Evolutionary conservation across 2,797 vertebrate genomes (phyloP), one percentile per base, ranked within the genome.

Genomic region (Hybognathus amarus): DNA sequence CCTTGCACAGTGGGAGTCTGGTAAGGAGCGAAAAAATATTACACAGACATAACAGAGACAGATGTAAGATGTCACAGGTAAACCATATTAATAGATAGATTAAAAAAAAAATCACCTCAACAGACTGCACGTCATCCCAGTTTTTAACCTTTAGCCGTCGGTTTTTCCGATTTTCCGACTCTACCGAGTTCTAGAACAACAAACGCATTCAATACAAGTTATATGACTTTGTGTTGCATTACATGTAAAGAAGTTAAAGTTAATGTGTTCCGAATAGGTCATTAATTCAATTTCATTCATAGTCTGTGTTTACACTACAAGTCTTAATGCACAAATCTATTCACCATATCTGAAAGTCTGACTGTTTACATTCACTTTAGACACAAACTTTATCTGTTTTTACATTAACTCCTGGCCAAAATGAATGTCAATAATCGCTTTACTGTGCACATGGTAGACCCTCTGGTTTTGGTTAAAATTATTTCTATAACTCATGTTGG

Each of bases 111-210:
- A 12, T 56, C 22, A 89, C 89, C 84, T 88, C 45, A 42, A 73
- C 47, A 69, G 11, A 9, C 88, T 87, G 89, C 12, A 88, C 69
- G 69, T 76, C 83, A 30, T 40, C 75, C 85, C 86, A 90, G 85
- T 82, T 22, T 47, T 83, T 77, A 78, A 70, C 88, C 85, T 54
- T 89, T 81, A 82, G 10, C 76, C 81, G 71, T 36, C 52, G 56
- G 87, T 93, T 93, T 70, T 89, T 93, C 84, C 89, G 91, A 83
- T 92, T 94, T 66, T 93, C 93, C 22, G 89, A 93, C 71, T 86
- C 87, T 47, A 90, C 79, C n/a, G 90, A 83, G 5, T 73, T 90
- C 94, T 94, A 84, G 71, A 75, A 78, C 7, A 78, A 61, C 20
- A 75, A 24, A 42, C 42, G 11, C 24, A 42, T 42, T 42, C 36